Conservation (phyloP, 1,140 invertebrate species). For the Oryzaephilus surinamensis region DNA sequence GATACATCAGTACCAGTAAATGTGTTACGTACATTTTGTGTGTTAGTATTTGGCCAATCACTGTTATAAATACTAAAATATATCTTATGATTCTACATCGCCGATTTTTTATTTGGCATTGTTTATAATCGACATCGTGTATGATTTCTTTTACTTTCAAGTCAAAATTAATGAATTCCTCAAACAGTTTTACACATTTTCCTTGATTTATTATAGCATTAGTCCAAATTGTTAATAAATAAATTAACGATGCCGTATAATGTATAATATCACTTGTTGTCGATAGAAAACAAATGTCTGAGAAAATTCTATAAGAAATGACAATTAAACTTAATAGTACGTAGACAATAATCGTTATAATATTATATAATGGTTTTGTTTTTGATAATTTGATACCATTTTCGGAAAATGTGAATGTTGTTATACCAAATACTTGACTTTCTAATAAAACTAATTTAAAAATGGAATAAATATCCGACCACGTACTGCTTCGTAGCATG, state of each 20-base stretch:
- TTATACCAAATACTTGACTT: conserved; percentile 10
- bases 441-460: too few species aligned
- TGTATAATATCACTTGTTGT: conserved; percentile 2
- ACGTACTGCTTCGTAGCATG: too few species aligned
- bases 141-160: background rate
- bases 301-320: background rate
- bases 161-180: conserved; percentile 4
- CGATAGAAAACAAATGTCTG: background rate
- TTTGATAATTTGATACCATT: background rate
- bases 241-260: background rate
- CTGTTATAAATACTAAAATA: background rate
- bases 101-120: background rate
- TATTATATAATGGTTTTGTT: background rate
- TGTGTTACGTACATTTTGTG: too few species aligned
- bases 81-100: background rate
- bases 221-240: conserved; percentile 3
- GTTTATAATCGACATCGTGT: conserved; percentile 1
- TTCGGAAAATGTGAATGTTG: background rate
- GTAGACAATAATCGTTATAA: background rate
- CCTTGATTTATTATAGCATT: conserved; percentile 1
- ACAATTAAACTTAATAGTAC: background rate
- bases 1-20: too few species aligned
- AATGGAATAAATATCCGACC: too few species aligned
- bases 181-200: background rate
- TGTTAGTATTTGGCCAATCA: too few species aligned